Evolutionary conservation across 2,113 vertebrate species (phyloP), one percentile per base, ranked within the genome.

Genomic region (Siniperca chuatsi): DNA sequence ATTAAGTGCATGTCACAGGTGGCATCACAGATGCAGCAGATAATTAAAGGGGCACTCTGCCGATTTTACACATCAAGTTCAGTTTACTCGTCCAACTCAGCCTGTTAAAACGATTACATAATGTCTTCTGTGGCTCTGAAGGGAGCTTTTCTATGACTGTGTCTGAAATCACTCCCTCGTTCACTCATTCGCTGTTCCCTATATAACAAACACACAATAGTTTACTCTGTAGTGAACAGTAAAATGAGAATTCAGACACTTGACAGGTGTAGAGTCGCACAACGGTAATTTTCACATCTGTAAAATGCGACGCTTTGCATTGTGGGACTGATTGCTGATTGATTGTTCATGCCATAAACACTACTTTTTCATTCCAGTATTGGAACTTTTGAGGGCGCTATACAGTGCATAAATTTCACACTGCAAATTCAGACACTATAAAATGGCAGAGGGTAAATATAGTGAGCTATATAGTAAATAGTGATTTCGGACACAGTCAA

Each of bases 1-100:
- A 60, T 55, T 78, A 73, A 75, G 44, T 86, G 55, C 60, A 20
- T 18, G 57, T 58, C 58, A 82, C 13, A 62, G 20, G 25, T 58
- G 50, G 42, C 1, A 18, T 42, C 37, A 40, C 52, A 64, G 23
- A 74, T 60, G 20, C 29, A 54, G 67, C 66, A 81, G 8, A 57
- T n/a, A 42, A 4, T 78, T 58, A 64, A 72, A 84, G n/a, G 42
- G 57, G 74, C 37, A 37, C 13, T 46, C 33, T 2, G 10, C 16
- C 0, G 11, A 37, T 75, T 25, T 25, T 37, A 48, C 20, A 42
- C 78, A 79, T 25, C 55, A 48, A 11, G 12, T n/a, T 79, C 29
- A 64, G 57, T 64, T 50, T 1, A 72, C 23, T 40, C 6, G 0
- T 58, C 10, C n/a, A 11, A 4, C 35, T 25, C 13, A 35, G 8